Conservation (phyloP, 2,113 vertebrate species). For the Gymnocephalus cernua region DNA sequence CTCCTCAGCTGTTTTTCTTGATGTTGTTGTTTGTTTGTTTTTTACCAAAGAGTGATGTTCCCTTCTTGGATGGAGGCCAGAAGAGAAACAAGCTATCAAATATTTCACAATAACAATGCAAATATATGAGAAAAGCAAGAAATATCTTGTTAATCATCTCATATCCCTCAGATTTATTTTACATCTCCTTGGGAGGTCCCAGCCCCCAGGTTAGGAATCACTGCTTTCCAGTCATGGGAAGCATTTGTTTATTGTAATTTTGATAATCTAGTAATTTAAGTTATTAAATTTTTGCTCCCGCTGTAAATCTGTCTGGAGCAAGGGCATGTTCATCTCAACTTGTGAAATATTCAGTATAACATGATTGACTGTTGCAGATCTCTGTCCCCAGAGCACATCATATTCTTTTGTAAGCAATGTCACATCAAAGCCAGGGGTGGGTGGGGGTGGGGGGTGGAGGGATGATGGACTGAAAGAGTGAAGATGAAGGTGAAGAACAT, state of each 20-base stretch:
- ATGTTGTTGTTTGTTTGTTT: background rate
- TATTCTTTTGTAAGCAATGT: slow-evolving; percentile 41
- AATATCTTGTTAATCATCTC: background rate
- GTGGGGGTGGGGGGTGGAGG: background rate
- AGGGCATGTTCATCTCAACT: slow-evolving; percentile 7
- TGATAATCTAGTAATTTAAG: background rate
- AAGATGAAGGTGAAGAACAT: slow-evolving; percentile 43
- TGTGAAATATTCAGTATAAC: background rate
- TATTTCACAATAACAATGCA: background rate
- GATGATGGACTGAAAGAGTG: slow-evolving; percentile 9
- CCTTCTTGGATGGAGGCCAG: background rate
- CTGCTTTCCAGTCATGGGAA: slow-evolving; percentile 2
- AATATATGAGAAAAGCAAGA: background rate
- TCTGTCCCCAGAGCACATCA: slow-evolving; percentile 11
- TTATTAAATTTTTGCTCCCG: background rate
- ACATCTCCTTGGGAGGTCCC: background rate
- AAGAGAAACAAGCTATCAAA: background rate
- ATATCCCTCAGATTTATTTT: background rate
- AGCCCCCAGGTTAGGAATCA: background rate
- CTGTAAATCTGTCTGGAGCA: background rate
- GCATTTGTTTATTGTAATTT: slow-evolving; percentile 1
- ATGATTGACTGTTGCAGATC: background rate
- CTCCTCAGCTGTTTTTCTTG: background rate
- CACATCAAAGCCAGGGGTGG: slow-evolving; percentile 35
- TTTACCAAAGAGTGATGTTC: background rate